These are phyloP conservation scores for Orussus abietinus DNA, from an alignment of 1,140 invertebrate genomes.

Conservation along the genomic window DNA sequence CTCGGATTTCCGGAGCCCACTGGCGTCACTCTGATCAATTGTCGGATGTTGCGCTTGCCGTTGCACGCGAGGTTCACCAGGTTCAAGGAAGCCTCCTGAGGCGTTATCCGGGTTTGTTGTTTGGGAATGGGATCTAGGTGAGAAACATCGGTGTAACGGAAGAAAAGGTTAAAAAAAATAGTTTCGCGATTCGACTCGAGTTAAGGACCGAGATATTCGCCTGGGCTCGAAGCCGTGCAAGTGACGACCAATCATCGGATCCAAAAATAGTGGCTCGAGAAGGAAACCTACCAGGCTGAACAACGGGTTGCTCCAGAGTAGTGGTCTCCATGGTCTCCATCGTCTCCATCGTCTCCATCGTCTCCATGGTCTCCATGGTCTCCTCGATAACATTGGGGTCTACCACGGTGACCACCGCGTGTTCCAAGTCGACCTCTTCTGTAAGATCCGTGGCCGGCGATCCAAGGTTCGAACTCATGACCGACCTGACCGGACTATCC, in stretches of 20 bases:
- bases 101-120: too few species aligned
- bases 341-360: too few species aligned
- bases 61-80: slow-evolving; percentile 30
- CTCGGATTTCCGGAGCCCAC: slow-evolving; percentile 55
- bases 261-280: too few species aligned
- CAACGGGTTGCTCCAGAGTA: slow-evolving; percentile 15
- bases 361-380: slow-evolving; percentile 17
- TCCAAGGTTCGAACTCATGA: slow-evolving; percentile 35
- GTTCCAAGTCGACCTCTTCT: slow-evolving; percentile 37
- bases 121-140: too few species aligned
- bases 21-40: slow-evolving; percentile 44
- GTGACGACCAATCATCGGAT: too few species aligned
- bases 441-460: slow-evolving; percentile 33
- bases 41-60: slow-evolving; percentile 38
- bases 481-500: slow-evolving; percentile 38
- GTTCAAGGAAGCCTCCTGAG: slow-evolving; percentile 31
- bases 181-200: too few species aligned
- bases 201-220: too few species aligned
- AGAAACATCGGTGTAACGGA: too few species aligned
- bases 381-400: slow-evolving; percentile 29
- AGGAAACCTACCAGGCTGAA: slow-evolving; percentile 22
- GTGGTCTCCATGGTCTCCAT: slow-evolving; percentile 19
- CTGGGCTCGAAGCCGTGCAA: too few species aligned
- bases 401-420: slow-evolving; percentile 31
- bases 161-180: too few species aligned